A percentile compares a stretch with the other conserved stretches of the same genome.
Evolutionary conservation across 2,797 vertebrate genomes (phyloP).

Genomic region (Acipenser ruthenus): DNA sequence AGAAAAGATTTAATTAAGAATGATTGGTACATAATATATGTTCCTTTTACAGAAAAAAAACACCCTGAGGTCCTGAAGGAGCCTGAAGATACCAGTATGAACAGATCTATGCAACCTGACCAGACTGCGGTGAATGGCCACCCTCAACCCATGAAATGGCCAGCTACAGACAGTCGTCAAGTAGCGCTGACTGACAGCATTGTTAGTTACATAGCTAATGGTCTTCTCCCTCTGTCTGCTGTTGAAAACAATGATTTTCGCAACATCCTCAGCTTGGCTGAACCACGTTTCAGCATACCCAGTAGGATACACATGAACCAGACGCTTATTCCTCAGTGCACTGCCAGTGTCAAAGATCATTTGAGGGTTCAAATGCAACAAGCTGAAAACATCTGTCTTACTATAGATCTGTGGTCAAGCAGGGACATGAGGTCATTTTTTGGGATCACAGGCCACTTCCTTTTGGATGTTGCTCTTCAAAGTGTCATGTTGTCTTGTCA

Average conservation of each 20-base stretch:
- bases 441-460: neutral
- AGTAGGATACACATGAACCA: neutral
- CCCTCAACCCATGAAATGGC: neutral
- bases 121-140: neutral
- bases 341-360: neutral
- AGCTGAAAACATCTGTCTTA: neutral
- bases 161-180: neutral
- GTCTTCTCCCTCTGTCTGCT: too few species aligned
- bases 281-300: neutral
- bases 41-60: too few species aligned
- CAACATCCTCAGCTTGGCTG: too few species aligned
- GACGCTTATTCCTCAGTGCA: neutral
- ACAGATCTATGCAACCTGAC: neutral
- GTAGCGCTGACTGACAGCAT: neutral
- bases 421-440: neutral
- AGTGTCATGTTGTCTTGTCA: neutral
- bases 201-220: neutral
- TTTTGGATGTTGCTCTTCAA: neutral
- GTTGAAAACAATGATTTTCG: neutral
- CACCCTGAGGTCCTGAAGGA: neutral
- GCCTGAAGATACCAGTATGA: neutral
- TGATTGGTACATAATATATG: neutral
- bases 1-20: neutral
- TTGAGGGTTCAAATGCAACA: neutral
- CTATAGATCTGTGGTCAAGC: neutral